Conservation (phyloP, 1,140 invertebrate species). For the Melanaphis sacchari region DNA sequence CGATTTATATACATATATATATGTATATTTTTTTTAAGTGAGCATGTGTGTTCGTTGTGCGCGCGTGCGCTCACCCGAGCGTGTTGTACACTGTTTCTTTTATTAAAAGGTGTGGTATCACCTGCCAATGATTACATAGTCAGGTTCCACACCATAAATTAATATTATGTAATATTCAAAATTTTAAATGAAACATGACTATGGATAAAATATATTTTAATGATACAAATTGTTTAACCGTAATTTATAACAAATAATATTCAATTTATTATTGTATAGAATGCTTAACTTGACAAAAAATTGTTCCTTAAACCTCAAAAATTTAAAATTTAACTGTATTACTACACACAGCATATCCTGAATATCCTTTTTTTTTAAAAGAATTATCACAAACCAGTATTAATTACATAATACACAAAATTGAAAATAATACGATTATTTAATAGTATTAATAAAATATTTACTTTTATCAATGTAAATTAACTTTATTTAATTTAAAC, state of each 20-base stretch:
- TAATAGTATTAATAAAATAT: background rate
- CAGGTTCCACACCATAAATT: background rate
- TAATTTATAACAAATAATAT: background rate
- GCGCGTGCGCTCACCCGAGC: background rate
- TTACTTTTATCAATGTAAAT: too few relatives aligned
- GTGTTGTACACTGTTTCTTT: conserved; percentile 7
- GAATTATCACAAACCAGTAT: background rate
- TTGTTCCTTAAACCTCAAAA: background rate
- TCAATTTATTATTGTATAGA: background rate
- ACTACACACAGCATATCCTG: background rate
- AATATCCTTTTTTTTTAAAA: background rate
- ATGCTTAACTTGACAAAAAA: background rate
- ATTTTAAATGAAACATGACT: background rate
- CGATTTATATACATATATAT: background rate
- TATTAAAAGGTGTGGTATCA: conserved; percentile 20
- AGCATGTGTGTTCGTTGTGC: background rate
- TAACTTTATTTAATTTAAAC: too few relatives aligned
- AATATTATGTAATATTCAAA: conserved; percentile 10
- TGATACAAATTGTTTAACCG: background rate
- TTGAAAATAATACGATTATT: background rate
- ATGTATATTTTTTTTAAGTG: background rate
- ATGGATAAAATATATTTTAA: background rate
- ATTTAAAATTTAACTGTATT: background rate
- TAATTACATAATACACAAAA: background rate
- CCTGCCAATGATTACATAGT: background rate